Evolutionary conservation across 2,113 vertebrate species (phyloP), one percentile per base, ranked within the genome.

Genomic region (Shinisaurus crocodilurus): DNA sequence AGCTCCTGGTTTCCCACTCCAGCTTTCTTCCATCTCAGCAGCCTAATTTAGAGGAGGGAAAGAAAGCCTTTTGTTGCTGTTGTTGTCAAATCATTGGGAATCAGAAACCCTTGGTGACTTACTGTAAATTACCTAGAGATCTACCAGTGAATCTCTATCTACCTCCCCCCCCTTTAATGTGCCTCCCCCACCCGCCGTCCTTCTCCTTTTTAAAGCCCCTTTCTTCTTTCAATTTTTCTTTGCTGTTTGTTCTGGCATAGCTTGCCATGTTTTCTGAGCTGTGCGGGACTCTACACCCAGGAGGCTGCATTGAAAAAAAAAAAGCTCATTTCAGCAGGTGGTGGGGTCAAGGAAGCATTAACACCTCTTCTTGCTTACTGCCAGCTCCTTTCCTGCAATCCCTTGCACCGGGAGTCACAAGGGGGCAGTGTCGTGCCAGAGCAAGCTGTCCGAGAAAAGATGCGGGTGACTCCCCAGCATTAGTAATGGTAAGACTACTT

Each of bases 341-440:
- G 15, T 25, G 34, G 2, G 85, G 82, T 13, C 50, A 1, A 54
- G 86, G 37, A 40, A 18, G 40, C 32, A 34, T 27, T 29, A 1
- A 45, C 82, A 45, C 82, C 70, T 54, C 67, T n/a, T 25, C 69
- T 50, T 43, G 57, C 45, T 85, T n/a, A 77, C 43, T 74, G 57
- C 65, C 48, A 88, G n/a, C 48, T 63, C 37, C 40, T 70, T 27
- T 67, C 37, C 29, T 48, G n/a, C 8, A 5, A 3, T 23, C 27
- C 57, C n/a, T 81, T 85, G 2, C 45, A 18, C 1, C 54, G 34
- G 12, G 37, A 45, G 90, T 40, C 90, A 40, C 88, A 15, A 90
- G 91, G 60, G 85, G 92, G 92, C 92, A 32, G 48, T 90, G 50
- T 40, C 72, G 57, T 48, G 81, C n/a, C 43, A 48, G 13, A 88